These are phyloP conservation scores for Margarornis squamiger DNA, from an alignment of 2,797 vertebrate genomes.

Conservation along the genomic window DNA sequence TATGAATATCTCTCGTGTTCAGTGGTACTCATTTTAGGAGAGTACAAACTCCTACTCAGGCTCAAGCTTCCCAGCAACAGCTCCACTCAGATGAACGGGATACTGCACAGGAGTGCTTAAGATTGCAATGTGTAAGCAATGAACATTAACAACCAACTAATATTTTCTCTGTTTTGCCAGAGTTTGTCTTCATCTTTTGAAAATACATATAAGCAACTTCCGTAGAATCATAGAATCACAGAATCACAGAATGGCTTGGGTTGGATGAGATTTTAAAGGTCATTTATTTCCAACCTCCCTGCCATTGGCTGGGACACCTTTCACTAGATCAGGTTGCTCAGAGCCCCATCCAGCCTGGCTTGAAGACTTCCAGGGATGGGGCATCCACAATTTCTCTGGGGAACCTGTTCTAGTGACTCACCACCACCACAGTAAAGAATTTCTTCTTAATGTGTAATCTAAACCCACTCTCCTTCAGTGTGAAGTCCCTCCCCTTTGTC, in stretches of 20 bases:
- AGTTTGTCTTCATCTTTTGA: background rate
- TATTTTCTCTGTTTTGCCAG: background rate
- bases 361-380: background rate
- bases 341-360: background rate
- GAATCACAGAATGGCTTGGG: background rate
- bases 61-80: background rate
- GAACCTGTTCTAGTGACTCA: background rate
- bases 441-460: background rate
- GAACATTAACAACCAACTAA: background rate
- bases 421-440: background rate
- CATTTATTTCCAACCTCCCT: background rate
- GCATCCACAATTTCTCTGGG: background rate
- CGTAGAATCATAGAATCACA: background rate
- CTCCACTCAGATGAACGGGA: background rate
- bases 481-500: fast-evolving
- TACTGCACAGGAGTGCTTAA: background rate
- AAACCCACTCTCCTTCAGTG: background rate
- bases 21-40: background rate
- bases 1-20: background rate
- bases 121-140: background rate
- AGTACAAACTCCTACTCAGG: background rate
- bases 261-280: background rate
- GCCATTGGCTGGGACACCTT: background rate
- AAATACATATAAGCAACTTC: background rate
- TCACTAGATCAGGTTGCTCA: background rate